Conservation (phyloP, 2,888 invertebrate species). For the Mythimna vitellina region DNA sequence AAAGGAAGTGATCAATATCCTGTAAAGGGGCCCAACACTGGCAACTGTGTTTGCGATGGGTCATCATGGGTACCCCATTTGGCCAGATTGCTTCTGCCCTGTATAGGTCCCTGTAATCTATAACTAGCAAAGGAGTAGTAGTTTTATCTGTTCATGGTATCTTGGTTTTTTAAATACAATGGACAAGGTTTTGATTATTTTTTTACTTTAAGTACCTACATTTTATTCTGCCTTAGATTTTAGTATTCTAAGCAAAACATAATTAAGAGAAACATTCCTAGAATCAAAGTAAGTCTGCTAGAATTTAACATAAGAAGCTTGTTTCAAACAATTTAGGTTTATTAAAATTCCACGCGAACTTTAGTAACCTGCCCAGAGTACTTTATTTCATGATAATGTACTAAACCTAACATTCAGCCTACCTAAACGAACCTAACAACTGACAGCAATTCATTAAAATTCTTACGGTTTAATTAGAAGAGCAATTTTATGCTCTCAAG, state of each 20-base stretch:
- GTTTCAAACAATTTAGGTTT: slow-evolving; percentile 32
- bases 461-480: slow-evolving; percentile 16
- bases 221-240: neutral
- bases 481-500: slow-evolving; percentile 1
- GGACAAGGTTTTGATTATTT: neutral
- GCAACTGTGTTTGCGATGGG: no score
- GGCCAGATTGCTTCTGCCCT: no score
- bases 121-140: neutral
- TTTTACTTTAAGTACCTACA: neutral
- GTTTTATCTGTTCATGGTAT: neutral
- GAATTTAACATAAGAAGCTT: slow-evolving; percentile 14
- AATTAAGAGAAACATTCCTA: slow-evolving; percentile 24
- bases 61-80: no score
- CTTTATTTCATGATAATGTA: slow-evolving; percentile 35
- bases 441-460: slow-evolving; percentile 25
- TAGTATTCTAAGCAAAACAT: slow-evolving; percentile 8
- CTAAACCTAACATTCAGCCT: slow-evolving; percentile 17
- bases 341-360: slow-evolving; percentile 51
- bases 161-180: neutral
- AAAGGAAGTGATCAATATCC: no score
- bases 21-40: no score
- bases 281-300: slow-evolving; percentile 17
- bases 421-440: slow-evolving; percentile 15
- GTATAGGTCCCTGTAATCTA: neutral
- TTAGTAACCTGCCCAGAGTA: slow-evolving; percentile 18